Evolutionary conservation across 2,888 invertebrate genomes (phyloP).

Genomic region (Julus scandinavius): DNA sequence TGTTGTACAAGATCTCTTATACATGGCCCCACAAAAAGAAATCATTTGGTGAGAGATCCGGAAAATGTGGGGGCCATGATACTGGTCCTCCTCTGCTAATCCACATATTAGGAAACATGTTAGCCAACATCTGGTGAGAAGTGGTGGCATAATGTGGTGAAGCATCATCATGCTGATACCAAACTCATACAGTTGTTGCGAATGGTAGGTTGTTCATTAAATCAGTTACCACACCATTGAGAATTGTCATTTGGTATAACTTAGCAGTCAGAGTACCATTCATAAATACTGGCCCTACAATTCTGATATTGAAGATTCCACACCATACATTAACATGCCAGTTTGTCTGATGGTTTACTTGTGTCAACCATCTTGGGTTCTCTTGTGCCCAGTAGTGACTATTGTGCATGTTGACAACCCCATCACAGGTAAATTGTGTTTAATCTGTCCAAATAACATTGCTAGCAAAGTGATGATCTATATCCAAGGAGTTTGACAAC

Average conservation of each 20-base stretch:
- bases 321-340: not conserved
- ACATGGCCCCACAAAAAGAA: not conserved
- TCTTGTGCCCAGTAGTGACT: no score
- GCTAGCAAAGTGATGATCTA: no score
- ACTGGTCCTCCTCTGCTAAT: constrained; percentile 55
- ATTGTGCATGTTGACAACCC: no score
- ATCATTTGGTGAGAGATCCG: constrained; percentile 54
- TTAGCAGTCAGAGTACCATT: not conserved
- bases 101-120: constrained; percentile 51
- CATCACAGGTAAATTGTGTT: no score
- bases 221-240: not conserved
- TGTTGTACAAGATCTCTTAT: not conserved
- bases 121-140: constrained; percentile 47
- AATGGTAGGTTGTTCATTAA: not conserved
- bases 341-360: no score
- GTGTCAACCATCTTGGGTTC: no score
- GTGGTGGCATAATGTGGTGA: constrained; percentile 53
- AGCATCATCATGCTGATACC: constrained; percentile 57
- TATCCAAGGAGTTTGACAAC: no score
- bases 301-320: not conserved
- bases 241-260: not conserved
- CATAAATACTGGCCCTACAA: not conserved
- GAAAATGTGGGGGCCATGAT: constrained; percentile 57
- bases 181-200: constrained; percentile 15
- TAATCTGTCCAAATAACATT: no score